A percentile compares a stretch with the other conserved stretches of the same genome.
Conservation (phyloP, 1,140 invertebrate genomes). For the Trichogramma pretiosum region DNA sequence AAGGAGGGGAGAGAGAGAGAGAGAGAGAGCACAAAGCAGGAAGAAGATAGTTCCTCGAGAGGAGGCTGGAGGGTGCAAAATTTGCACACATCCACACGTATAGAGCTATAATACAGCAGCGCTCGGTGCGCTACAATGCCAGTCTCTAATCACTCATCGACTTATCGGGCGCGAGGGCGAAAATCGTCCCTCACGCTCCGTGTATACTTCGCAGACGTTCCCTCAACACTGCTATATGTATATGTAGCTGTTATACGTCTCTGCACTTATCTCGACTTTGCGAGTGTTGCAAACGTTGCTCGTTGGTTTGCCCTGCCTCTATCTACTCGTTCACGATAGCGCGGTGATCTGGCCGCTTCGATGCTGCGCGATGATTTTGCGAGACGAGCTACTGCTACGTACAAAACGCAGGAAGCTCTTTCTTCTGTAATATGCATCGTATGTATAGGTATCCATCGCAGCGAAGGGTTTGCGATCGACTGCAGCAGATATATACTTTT, state of each 20-base stretch:
- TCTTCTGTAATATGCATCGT: too few species aligned
- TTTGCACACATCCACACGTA: too few species aligned
- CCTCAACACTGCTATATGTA: too few species aligned
- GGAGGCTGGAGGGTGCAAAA: constrained; percentile 6
- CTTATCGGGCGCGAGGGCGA: constrained; percentile 33
- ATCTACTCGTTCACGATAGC: too few species aligned
- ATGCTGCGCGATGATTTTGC: not conserved
- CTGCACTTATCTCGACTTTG: constrained; percentile 6
- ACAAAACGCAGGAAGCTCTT: constrained; percentile 28
- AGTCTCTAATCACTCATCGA: constrained; percentile 45
- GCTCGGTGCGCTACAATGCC: constrained; percentile 32
- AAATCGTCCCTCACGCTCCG: constrained; percentile 19
- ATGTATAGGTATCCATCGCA: too few species aligned
- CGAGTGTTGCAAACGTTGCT: too few species aligned
- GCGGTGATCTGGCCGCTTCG: too few species aligned
- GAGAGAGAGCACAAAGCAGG: constrained; percentile 2
- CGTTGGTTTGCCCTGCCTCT: too few species aligned
- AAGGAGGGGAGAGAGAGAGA: constrained; percentile 15
- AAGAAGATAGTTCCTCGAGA: constrained; percentile 7
- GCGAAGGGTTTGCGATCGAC: too few species aligned
- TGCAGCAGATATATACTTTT: too few species aligned
- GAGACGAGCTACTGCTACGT: not conserved
- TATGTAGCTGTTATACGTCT: too few species aligned
- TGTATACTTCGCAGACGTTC: not conserved
- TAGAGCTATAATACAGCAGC: too few species aligned